Evolutionary conservation across 2,113 vertebrate species (phyloP), one percentile per base, ranked within the genome.

Genomic region (Centropus bengalensis): DNA sequence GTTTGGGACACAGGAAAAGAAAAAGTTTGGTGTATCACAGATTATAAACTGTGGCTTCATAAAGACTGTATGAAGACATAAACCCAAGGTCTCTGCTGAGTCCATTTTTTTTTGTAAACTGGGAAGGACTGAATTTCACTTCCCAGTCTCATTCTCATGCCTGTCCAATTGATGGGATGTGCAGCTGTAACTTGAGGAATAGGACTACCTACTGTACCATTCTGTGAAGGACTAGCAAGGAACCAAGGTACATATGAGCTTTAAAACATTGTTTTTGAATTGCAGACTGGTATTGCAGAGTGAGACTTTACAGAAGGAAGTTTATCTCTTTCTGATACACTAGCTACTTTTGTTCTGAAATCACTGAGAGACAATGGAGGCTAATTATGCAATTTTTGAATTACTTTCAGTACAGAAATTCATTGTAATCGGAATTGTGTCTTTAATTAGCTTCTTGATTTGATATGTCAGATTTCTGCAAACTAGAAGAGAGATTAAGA

Each of bases 401-500:
- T 81, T 52, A 56, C 33, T 90, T 95, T 74, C 68, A 78, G 38
- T 28, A 78, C 28, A 83, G 80, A 94, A 83, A 6, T 20, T 86
- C 60, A 88, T 12, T 86, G 88, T 66, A 93, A 91, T 86, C 89
- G 42, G 40, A 94, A 66, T 28, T 0, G 0, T 82, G 80, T 49
- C 86, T 83, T 95, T 93, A 92, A 95, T 95, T 95, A 94, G 47
- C 73, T 92, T 81, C 49, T 93, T 60, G 42, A 91, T 92, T 84
- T 78, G 38, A 22, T 86, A 9, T 59, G 83, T 92, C 73, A 64
- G 47, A 88, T 84, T 81, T 92, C 47, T 91, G 52, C 24, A 20
- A 88, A 83, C 63, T 81, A 75, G 47, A 45, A 63, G 23, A 32
- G 42, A 88, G 52, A 93, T 47, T 91, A 89, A 84, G 62, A 89